Evolutionary conservation across 1,140 invertebrate species (phyloP).

Genomic region (Pogonognathellus flavescens): DNA sequence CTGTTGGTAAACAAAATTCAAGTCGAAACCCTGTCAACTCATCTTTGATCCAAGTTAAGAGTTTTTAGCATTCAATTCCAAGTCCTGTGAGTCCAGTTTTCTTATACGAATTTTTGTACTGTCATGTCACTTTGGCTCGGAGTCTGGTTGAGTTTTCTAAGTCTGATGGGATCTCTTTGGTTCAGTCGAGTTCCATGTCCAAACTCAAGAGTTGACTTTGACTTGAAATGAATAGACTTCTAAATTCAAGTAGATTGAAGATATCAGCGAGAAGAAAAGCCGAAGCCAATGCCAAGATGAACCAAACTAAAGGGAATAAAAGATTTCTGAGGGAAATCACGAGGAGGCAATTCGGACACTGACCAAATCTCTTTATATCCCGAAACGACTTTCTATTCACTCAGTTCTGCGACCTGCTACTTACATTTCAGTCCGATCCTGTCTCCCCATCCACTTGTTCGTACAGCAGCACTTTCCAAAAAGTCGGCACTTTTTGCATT

Average conservation of each 20-base stretch:
- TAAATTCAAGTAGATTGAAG: constrained; percentile 47
- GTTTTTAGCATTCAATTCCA: constrained; percentile 12
- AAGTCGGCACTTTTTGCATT: not conserved
- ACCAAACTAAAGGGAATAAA: constrained; percentile 19
- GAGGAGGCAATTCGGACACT: constrained; percentile 40
- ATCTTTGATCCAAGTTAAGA: constrained; percentile 29
- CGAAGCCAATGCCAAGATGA: constrained; percentile 31
- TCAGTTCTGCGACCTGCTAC: not conserved
- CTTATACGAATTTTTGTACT: constrained; percentile 17
- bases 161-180: constrained; percentile 2
- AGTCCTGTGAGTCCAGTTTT: not conserved
- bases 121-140: constrained; percentile 14
- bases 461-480: constrained; percentile 8
- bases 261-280: constrained; percentile 46
- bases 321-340: constrained; percentile 39
- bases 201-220: constrained; percentile 45
- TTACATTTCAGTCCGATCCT: not conserved
- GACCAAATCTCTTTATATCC: constrained; percentile 39
- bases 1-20: constrained; percentile 16
- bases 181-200: not conserved
- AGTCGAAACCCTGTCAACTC: constrained; percentile 32
- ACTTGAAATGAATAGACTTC: constrained; percentile 42
- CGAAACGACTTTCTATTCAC: constrained; percentile 4
- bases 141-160: constrained; percentile 17
- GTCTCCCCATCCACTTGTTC: not conserved